Evolutionary conservation across 2,113 vertebrate species (phyloP).

Genomic region (Cranoglanis bouderius): DNA sequence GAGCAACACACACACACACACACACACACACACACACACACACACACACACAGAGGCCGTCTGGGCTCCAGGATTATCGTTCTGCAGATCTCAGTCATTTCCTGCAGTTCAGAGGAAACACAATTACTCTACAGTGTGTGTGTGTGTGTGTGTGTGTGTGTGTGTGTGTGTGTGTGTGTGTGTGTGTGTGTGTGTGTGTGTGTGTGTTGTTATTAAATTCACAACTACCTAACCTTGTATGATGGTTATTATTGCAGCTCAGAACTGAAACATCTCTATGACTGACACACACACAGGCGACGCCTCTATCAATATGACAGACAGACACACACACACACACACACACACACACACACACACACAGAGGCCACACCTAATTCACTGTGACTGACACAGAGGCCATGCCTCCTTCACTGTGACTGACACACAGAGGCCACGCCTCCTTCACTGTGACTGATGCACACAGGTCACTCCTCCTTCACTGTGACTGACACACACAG

Average conservation of each 20-base stretch:
- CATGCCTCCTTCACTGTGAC: background rate
- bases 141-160: background rate
- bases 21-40: conserved; percentile 24
- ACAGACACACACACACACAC: background rate
- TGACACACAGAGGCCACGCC: background rate
- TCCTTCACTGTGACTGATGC: background rate
- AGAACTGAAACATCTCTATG: background rate
- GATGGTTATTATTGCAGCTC: background rate
- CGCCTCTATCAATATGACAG: background rate
- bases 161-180: background rate
- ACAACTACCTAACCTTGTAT: conserved; percentile 2
- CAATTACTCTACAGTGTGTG: background rate
- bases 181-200: background rate
- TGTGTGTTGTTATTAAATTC: background rate
- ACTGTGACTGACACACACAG: no score
- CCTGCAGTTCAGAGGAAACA: conserved; percentile 11
- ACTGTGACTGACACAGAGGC: background rate
- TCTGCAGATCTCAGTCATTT: conserved; percentile 2
- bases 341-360: background rate
- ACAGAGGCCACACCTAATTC: no score
- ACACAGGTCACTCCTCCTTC: background rate
- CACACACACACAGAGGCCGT: background rate
- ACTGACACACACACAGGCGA: background rate
- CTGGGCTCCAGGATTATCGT: background rate
- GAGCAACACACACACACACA: conserved; percentile 1